Base-by-base conservation (phyloP, 1,140 invertebrate species). In the Protaetia brevitarsis region DNA sequence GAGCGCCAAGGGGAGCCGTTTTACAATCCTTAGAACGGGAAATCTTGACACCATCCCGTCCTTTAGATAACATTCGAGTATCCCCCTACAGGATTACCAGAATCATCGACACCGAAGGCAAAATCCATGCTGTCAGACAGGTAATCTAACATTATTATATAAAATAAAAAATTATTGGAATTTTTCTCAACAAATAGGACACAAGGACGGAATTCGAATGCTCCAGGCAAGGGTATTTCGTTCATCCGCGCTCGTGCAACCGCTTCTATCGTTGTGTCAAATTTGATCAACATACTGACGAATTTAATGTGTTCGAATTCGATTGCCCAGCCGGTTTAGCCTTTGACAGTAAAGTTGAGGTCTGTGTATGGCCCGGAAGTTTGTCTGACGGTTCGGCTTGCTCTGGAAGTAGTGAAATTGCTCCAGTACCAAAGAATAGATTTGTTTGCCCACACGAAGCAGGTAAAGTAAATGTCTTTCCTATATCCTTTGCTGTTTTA, bases 181-280 rank as follows among this genome's bases (percentile, higher is more conserved):
- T 41, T 3, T 2, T 30, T 63, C 27, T 36, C 10, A 2, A 13
- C 10, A 13, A 16, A 37, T 69, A 85, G 82, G 86, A 89, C 69
- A 87, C 85, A 1, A 84, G 89, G 69, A 90, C 88, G 0, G 86
- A 88, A 74, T 90, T 92, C 71, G 81, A 84, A 27, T 94, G 92
- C 72, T 85, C 88, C 0, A 80, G 89, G 51, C 89, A 91, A 79
- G 91, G 91, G 2, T 93, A 89, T 73, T 92, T 90, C 76, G 86
- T 90, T 1, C 89, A 93, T 79, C 90, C 90, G 3, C 84, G 85
- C 57, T 89, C 90, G 67, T 94, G 91, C 74, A 88, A 88, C 41
- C 83, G 89, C 64, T 94, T 93, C 79, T 93, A 93, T 75, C 86
- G 91, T 13, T 94, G 91, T 73, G 89, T 93, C 0, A 91, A 91